A percentile compares a stretch with the other conserved stretches of the same genome.
Evolutionary conservation across 2,888 invertebrate genomes (phyloP).

Genomic region (Epinotia nisella): DNA sequence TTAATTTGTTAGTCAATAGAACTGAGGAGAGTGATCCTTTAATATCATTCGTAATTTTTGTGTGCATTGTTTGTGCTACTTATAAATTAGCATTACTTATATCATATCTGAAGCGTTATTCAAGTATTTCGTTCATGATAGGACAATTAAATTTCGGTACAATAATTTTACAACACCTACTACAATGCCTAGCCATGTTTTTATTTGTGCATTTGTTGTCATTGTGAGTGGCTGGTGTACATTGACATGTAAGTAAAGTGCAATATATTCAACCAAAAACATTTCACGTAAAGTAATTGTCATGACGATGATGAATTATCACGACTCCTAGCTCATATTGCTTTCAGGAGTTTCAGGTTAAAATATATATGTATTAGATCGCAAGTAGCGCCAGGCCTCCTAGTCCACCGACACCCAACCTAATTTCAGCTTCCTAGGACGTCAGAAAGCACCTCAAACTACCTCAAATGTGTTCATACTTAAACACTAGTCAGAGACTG

Average conservation of each 20-base stretch:
- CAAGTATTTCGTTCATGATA: neutral
- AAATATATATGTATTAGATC: no score
- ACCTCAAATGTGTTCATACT: no score
- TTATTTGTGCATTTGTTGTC: slow-evolving; percentile 12
- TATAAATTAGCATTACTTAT: slow-evolving; percentile 26
- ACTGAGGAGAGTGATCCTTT: neutral
- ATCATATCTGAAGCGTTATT: slow-evolving; percentile 7
- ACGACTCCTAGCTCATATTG: no score
- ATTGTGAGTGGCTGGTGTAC: slow-evolving; percentile 17
- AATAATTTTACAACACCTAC: neutral
- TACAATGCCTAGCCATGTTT: neutral
- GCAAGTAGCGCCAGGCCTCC: no score
- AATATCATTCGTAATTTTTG: neutral
- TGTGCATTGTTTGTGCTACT: slow-evolving; percentile 12
- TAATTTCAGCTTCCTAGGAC: no score
- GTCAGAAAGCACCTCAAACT: no score
- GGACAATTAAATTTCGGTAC: neutral
- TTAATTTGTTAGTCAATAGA: neutral
- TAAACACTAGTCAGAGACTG: no score
- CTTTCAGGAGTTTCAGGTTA: no score
- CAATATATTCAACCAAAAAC: neutral
- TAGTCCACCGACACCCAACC: no score
- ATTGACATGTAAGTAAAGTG: slow-evolving; percentile 25
- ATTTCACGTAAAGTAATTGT: no score
- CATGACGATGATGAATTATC: no score